Base-by-base conservation (phyloP, 1,140 invertebrate species). In the Calosoma granatense region DNA sequence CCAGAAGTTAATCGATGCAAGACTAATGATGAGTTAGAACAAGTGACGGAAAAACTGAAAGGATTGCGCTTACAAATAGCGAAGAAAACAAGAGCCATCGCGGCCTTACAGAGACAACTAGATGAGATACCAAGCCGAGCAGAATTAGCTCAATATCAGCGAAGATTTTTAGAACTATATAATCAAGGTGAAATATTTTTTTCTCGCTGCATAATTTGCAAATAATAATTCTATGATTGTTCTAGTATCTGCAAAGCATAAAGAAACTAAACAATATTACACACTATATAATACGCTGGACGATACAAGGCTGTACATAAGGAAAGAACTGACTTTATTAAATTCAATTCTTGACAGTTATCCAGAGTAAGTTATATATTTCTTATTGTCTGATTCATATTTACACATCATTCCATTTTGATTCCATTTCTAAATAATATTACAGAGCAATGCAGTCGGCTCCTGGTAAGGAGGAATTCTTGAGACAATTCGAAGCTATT, bases 241-340 rank as follows among this genome's bases (percentile, higher is more conserved):
- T 82, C 56, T 70, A 95, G 93, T 98, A 69, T 86, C 91, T 58
- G 85, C 87, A 21, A 97, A 93, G 66, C 93, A 98, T 66, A 87
- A 89, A 69, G 94, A 98, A 79, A 97, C 94, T 0, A 97, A 97
- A 72, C 92, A 97, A 75, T 96, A 94, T 77, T 98, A 94, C 69
- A 95, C 91, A 22, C 77, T 97, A 54, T 95, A 96, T 71, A 98
- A 98, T 74, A 94, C 90, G 2, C 75, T 98, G n/a, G 87, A 94
- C 70, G 94, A 97, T 74, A 91, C 90, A 2, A 90, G 92, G 70
- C 75, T 88, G 21, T 97, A 97, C 73, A 80, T 97, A 59, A 85
- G 85, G 51, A 97, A 94, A 70, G 94, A 98, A 76, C 77, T 97
- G 39, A 83, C 86, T 19, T 74, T 98, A 39, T 73, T 98, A 3